Base-by-base conservation (phyloP, 2,797 vertebrate genomes). In the Chromis chromis region DNA sequence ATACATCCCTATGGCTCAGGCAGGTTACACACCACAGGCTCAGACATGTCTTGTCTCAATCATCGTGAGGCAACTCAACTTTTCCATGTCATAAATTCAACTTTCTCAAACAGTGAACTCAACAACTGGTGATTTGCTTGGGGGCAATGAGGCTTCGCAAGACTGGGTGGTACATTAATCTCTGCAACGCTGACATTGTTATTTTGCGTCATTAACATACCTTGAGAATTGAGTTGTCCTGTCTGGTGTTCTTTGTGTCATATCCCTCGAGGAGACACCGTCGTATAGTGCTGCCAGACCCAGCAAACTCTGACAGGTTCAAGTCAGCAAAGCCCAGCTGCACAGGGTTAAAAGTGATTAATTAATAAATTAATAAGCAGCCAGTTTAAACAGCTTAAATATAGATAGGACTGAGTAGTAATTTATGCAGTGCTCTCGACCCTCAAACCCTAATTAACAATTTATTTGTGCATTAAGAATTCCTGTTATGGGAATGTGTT, bases 161-260 rank as follows among this genome's bases (percentile, higher is more conserved):
- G 9, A 36, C 33, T 36, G 11, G 33, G 33, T 36, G 33, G 33
- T 12, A 11, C 8, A 11, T 12, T 36, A 36, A 36, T 36, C 33
- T 36, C 33, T 10, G 33, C 11, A 36, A 36, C 8, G 10, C 33
- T 11, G 12, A 11, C 33, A 36, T 48, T 48, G 6, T 48, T 7
- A 48, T 21, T 59, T 19, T 21, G n/a, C 58, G 16, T 58, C 17
- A 48, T 17, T 3, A 8, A 4, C 65, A 19, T 94, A 98, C 98
- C 97, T 99, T 99, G 74, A 99, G 96, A 91, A 99, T 99, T 58
- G 98, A 99, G 92, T 99, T 99, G 86, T 99, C 98, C 81, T 99
- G 98, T 77, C 98, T 95, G 71, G 96, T 97, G 89, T 98, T 96
- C 91, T 99, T 99, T 87, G 97, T 98, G 89, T 99, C 96, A 76